Base-by-base conservation (phyloP, 1,140 invertebrate genomes). In the Ptiloglossa arizonensis region DNA sequence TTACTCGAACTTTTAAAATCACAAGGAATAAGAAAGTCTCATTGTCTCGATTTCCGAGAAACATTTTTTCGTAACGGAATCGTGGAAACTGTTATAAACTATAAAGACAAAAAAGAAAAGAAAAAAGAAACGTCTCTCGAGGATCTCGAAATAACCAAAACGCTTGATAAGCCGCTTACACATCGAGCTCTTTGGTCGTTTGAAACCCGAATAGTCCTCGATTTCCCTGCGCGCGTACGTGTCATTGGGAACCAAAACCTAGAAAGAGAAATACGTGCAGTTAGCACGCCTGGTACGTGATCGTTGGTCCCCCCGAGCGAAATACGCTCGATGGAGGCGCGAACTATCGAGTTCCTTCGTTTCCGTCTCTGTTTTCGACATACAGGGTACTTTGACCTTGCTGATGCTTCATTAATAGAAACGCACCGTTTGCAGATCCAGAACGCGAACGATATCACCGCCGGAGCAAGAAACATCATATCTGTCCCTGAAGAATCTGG, bases 201-300 rank as follows among this genome's bases (percentile, higher is more conserved):
- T 54, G 74, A 62, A 77, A 59, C 11, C 32, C 52, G 64, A 68
- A 77, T 41, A 32, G 41, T 60, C 66, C 27, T 41, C 52, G 57
- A 75, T 80, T 80, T 83, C 57, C 67, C 66, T 75, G 71, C 54
- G 72, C 44, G 9, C 78, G 81, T 75, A 75, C 82, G 66, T 84
- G 81, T 81, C 83, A n/a, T 5, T 5, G 52, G 8, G 60, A 70
- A 52, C 48, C 46, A 50, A 50, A n/a, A n/a, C 52, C 29, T 38
- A 64, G 54, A 81, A 80, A 83, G 71, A 86, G 73, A 83, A 87
- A 85, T 83, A 78, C 63, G 71, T 48, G 77, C 80, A 82, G 81
- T 89, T 87, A 82, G 86, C 86, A 81, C 81, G 83, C 80, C 63
- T 72, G 64, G 79, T 88, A 89, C 88, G 88, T 89, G 88, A 86